Evolutionary conservation across 2,888 invertebrate species (phyloP).

Genomic region (Teleogryllus oceanicus): DNA sequence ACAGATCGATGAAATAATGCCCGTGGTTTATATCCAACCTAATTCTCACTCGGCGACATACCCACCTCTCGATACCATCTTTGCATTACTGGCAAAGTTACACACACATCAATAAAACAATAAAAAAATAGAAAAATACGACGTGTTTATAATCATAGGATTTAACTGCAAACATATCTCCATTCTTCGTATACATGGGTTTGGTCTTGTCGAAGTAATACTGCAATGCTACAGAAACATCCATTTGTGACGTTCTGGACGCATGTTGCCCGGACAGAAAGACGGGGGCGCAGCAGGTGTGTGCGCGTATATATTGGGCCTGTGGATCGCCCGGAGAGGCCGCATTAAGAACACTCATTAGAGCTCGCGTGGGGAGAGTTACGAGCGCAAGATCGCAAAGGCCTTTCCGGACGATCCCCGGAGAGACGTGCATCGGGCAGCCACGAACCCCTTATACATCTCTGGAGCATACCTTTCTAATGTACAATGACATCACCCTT

Average conservation of each 20-base stretch:
- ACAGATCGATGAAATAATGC: neutral
- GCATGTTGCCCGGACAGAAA: neutral
- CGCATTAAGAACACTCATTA: neutral
- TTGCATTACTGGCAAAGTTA: neutral
- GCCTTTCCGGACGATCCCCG: neutral
- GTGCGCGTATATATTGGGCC: neutral
- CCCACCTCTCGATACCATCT: neutral
- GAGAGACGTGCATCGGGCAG: neutral
- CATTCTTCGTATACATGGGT: neutral
- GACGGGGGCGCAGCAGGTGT: neutral
- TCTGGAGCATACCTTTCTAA: neutral
- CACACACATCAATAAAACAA: neutral
- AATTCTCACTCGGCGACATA: neutral
- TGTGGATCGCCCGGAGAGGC: neutral
- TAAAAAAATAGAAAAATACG: neutral
- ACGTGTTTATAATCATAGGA: neutral
- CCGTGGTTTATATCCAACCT: neutral
- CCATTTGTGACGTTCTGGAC: neutral
- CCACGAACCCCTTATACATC: neutral
- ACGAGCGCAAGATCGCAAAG: neutral
- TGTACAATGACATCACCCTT: slow-evolving; percentile 10
- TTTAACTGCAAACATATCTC: neutral
- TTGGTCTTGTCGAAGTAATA: slow-evolving; percentile 9
- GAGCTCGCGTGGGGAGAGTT: neutral
- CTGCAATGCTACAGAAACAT: neutral